These are phyloP conservation scores for Onychostruthus taczanowskii DNA, from an alignment of 2,113 vertebrate species.

Conservation along the genomic window DNA sequence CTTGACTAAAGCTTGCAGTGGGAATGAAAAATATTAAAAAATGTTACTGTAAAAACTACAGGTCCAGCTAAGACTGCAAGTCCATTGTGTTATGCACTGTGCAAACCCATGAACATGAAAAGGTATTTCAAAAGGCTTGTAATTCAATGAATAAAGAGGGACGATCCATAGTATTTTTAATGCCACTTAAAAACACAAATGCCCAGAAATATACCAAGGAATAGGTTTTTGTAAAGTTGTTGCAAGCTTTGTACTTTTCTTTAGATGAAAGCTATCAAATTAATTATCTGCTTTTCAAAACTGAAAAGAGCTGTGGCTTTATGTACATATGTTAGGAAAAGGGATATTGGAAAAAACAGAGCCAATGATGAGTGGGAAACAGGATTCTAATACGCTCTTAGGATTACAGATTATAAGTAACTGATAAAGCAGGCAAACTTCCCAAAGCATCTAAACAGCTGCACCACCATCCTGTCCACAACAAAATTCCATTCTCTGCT, in stretches of 20 bases:
- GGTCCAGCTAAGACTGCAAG: neutral
- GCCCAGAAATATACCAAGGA: neutral
- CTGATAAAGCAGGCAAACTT: neutral
- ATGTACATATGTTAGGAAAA: accelerated
- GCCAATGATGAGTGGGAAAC: neutral
- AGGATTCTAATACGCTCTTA: neutral
- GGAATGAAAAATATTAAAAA: neutral
- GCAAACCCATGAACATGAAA: neutral
- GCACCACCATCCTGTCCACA: neutral
- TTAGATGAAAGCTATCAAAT: neutral
- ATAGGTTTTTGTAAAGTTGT: neutral
- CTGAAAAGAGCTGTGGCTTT: neutral
- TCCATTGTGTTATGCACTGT: neutral
- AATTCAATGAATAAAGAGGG: neutral
- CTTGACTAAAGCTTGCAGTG: neutral
- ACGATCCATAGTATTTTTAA: neutral
- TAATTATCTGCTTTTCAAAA: neutral
- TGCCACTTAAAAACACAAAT: neutral
- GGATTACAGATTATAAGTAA: neutral
- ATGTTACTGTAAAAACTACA: neutral
- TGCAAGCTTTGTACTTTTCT: neutral
- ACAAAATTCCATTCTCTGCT: neutral
- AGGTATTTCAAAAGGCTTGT: neutral
- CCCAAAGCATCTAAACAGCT: neutral
- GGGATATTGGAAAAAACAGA: neutral